Evolutionary conservation across 2,888 invertebrate species (phyloP).

Genomic region (Lepidocyrtinus sp.): DNA sequence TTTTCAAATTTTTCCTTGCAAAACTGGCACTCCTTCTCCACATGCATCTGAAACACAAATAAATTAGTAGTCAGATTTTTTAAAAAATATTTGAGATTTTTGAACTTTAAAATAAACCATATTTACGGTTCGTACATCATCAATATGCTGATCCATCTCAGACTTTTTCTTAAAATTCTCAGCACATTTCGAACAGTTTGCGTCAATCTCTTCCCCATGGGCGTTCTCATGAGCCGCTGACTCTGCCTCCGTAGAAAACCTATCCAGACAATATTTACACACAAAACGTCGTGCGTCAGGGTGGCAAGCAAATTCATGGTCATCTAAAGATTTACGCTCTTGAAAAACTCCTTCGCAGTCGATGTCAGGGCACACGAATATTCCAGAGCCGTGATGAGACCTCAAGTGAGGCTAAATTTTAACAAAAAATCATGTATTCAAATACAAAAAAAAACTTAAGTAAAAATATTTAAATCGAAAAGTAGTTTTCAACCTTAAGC

Average conservation of each 20-base stretch:
- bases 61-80: background rate
- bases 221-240: conserved; percentile 36
- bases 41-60: conserved; percentile 58
- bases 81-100: background rate
- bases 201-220: conserved; percentile 41
- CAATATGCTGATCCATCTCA: conserved; percentile 35
- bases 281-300: conserved; percentile 51
- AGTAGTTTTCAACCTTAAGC: no score
- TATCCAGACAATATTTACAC: conserved; percentile 51
- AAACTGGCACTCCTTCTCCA: conserved; percentile 50
- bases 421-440: no score
- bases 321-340: conserved; percentile 54
- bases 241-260: conserved; percentile 40
- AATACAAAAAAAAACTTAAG: background rate
- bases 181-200: conserved; percentile 45
- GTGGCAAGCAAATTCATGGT: conserved; percentile 54
- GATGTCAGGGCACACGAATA: conserved; percentile 50
- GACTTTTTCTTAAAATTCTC: conserved; percentile 31
- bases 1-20: conserved; percentile 52
- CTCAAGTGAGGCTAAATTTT: conserved; percentile 51
- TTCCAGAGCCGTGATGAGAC: conserved; percentile 49
- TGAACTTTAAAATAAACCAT: background rate
- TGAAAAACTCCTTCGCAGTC: conserved; percentile 57
- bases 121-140: background rate
- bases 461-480: background rate